Evolutionary conservation across 1,140 invertebrate genomes (phyloP).

Genomic region (Musca vetustissima): DNA sequence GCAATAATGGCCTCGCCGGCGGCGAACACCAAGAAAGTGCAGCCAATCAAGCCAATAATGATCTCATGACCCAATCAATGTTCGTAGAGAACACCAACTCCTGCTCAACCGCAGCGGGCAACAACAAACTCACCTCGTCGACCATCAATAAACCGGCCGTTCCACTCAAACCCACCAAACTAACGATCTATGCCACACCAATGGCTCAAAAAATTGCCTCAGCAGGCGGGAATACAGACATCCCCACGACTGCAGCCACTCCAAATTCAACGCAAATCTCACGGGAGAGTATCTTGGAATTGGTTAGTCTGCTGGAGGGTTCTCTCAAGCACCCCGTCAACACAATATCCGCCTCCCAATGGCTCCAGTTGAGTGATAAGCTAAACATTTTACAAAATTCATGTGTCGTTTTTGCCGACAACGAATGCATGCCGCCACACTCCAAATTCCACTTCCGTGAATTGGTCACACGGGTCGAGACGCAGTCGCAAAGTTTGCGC

Average conservation of each 20-base stretch:
- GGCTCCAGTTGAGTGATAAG: conserved; percentile 84
- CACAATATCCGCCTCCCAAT: conserved; percentile 66
- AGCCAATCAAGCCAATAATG: conserved; percentile 25
- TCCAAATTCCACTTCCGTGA: conserved; percentile 88
- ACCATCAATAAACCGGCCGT: conserved; percentile 57
- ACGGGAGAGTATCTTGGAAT: conserved; percentile 70
- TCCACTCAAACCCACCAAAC: conserved; percentile 63
- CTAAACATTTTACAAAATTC: conserved; percentile 76
- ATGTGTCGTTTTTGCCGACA: conserved; percentile 70
- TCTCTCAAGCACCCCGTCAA: conserved; percentile 65
- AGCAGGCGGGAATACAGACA: conserved; percentile 17
- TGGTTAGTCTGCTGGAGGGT: conserved; percentile 68
- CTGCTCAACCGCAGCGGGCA: conserved; percentile 32
- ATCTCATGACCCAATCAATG: conserved; percentile 47
- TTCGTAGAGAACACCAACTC: conserved; percentile 32
- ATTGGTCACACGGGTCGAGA: conserved; percentile 77
- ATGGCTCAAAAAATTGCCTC: conserved; percentile 54
- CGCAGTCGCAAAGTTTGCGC: conserved; percentile 73
- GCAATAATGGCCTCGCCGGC: conserved; percentile 32
- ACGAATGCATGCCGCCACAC: conserved; percentile 77
- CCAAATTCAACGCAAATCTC: conserved; percentile 53
- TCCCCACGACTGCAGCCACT: conserved; percentile 21
- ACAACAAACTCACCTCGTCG: conserved; percentile 46
- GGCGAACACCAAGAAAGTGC: background rate
- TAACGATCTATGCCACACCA: conserved; percentile 63